Conservation (phyloP, 1,140 invertebrate genomes). For the Drosophila lacteicornis region DNA sequence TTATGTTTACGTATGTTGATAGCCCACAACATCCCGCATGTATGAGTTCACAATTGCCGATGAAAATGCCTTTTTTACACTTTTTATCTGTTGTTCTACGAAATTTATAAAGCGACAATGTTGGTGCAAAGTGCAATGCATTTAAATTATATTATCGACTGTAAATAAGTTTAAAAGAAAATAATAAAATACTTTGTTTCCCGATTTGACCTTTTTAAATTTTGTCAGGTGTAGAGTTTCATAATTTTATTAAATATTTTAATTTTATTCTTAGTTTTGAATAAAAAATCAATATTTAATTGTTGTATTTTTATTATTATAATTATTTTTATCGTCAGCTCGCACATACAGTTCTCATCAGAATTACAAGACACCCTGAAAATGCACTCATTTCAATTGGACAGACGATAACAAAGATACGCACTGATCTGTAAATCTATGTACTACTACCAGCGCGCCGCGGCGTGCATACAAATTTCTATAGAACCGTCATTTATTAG, state of each 20-base stretch:
- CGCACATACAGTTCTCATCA: no score
- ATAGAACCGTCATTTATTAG: no score
- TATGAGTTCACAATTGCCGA: neutral
- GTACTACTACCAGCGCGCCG: no score
- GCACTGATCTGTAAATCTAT: no score
- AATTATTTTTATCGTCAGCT: neutral
- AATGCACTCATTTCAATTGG: no score
- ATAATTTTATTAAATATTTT: conserved; percentile 18
- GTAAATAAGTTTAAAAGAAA: neutral
- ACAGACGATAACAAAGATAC: no score
- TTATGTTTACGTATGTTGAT: conserved; percentile 5
- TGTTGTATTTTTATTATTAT: conserved; percentile 8
- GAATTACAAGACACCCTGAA: no score
- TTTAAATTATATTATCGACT: conserved; percentile 11
- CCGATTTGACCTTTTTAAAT: neutral
- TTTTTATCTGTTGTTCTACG: conserved; percentile 21
- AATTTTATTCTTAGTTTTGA: conserved; percentile 22
- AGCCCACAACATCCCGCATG: conserved; percentile 1
- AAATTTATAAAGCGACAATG: neutral
- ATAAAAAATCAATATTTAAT: conserved; percentile 1
- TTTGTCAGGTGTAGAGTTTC: conserved; percentile 7
- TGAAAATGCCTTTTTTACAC: conserved; percentile 52
- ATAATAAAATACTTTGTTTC: neutral
- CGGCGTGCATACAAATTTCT: no score
- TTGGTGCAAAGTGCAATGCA: conserved; percentile 14